A percentile compares a stretch with the other conserved stretches of the same genome.
These are phyloP conservation scores for Allophyes oxyacanthae DNA, from an alignment of 2,888 invertebrate genomes.

Conservation along the genomic window DNA sequence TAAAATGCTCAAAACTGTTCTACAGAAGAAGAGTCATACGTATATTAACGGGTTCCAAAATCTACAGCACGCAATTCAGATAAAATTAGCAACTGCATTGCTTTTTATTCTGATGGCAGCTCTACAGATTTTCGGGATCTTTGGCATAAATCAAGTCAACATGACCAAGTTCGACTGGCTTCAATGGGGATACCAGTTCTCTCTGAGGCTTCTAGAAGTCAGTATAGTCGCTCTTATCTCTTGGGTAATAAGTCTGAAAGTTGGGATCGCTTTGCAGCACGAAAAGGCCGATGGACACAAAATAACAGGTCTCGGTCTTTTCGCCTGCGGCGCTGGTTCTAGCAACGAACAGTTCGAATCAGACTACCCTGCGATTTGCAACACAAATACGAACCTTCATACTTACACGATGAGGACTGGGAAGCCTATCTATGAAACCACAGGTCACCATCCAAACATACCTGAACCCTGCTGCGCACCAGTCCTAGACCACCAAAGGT, in stretches of 20 bases:
- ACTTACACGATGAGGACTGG: constrained; percentile 94
- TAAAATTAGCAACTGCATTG: constrained; percentile 96
- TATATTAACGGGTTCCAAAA: constrained; percentile 94
- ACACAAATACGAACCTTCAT: constrained; percentile 95
- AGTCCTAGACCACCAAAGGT: constrained; percentile 81
- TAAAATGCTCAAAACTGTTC: constrained; percentile 92
- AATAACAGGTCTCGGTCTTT: constrained; percentile 93
- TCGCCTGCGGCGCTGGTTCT: constrained; percentile 95
- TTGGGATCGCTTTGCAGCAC: constrained; percentile 90
- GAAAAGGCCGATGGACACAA: constrained; percentile 92
- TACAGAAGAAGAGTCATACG: constrained; percentile 94
- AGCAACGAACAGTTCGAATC: constrained; percentile 95
- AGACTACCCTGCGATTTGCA: constrained; percentile 95
- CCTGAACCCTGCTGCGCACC: constrained; percentile 83
- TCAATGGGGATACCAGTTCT: constrained; percentile 97
- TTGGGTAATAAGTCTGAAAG: constrained; percentile 95
- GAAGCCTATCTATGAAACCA: constrained; percentile 93
- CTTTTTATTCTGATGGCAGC: constrained; percentile 95
- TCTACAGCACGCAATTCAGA: constrained; percentile 96
- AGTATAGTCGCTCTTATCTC: constrained; percentile 95
- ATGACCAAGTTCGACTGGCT: constrained; percentile 94
- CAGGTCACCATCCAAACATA: constrained; percentile 80
- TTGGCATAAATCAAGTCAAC: constrained; percentile 86
- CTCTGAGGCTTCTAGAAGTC: constrained; percentile 95
- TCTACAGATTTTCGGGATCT: constrained; percentile 94